Percentiles rank a stretch among this genome's conserved stretches.
Conservation (phyloP, 2,888 invertebrate genomes). For the Ectemnius continuus region DNA sequence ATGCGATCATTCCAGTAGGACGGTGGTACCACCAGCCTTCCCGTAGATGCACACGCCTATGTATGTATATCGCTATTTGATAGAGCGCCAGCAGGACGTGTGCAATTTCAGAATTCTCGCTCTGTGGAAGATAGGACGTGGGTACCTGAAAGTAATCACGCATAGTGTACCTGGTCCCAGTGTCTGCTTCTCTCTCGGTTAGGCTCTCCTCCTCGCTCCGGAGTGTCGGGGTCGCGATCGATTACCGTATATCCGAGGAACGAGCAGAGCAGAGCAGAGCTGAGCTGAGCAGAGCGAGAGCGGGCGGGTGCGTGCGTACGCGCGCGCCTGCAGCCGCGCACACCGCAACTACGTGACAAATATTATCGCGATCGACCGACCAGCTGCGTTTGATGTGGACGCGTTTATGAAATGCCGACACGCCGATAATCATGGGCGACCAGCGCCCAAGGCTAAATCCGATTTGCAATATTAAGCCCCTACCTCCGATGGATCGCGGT, state of each 20-base stretch:
- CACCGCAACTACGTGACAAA: slow-evolving; percentile 66
- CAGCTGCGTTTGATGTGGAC: slow-evolving; percentile 67
- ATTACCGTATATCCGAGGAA: slow-evolving; percentile 57
- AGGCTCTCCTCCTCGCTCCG: too few species aligned
- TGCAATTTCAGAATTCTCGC: slow-evolving; percentile 45
- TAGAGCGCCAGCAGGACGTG: slow-evolving; percentile 15
- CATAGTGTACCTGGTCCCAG: slow-evolving; percentile 51
- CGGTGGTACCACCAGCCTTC: background rate
- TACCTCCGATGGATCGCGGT: background rate
- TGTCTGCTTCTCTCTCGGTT: too few species aligned
- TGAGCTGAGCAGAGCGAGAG: too few species aligned
- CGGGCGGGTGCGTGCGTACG: too few species aligned
- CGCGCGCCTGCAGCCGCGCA: slow-evolving; percentile 47
- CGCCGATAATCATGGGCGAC: slow-evolving; percentile 63
- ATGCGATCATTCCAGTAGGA: background rate
- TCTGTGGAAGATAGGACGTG: slow-evolving; percentile 46
- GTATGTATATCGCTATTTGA: slow-evolving; percentile 9
- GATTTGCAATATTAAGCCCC: slow-evolving; percentile 60
- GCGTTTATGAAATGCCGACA: slow-evolving; percentile 66
- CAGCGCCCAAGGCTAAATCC: slow-evolving; percentile 61
- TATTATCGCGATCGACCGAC: slow-evolving; percentile 65
- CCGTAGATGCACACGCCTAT: background rate
- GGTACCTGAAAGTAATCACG: slow-evolving; percentile 57
- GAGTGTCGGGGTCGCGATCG: slow-evolving; percentile 47
- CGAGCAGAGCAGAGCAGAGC: slow-evolving; percentile 20